Base-by-base conservation (phyloP, 2,888 invertebrate species). In the Drosophila rubida region DNA sequence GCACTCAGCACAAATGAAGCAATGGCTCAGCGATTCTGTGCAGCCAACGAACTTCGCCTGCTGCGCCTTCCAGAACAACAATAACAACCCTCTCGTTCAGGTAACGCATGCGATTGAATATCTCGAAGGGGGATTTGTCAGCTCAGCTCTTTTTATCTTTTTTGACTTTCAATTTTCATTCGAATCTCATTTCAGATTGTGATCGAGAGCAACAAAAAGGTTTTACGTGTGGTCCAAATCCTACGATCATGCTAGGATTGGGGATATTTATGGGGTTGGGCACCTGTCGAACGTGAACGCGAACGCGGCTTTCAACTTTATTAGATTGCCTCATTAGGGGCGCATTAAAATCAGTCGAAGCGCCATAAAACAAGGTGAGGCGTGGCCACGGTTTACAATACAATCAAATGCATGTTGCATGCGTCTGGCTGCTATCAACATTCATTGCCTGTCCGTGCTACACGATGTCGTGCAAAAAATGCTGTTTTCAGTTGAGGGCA, bases 181-280 rank as follows among this genome's bases (percentile, higher is more conserved):
- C n/a, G n/a, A 27, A 64, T 19, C 19, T 19, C 14, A 32, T 39
- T n/a, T n/a, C 7, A 14, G 62, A 68, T 72, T 54, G 9, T 16
- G 44, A 72, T 67, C 57, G 16, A 22, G 23, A 3, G 11, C 19
- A 35, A 55, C 39, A 69, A 50, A 60, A 60, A 50, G 25, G 35
- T 53, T 60, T 37, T 23, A 74, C 59, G 74, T 74, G 74, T 74
- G 74, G 74, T 75, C 74, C 57, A 53, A 50, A 62, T 74, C 44
- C 16, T 30, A 9, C 22, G 27, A 32, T 30, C 37, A 30, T n/a
- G 13, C 35, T 7, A 37, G 48, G 42, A 42, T n/a, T 55, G 11
- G 16, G n/a, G 4, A 25, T 35, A 13, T 50, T 4, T 32, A 16
- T 23, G 27, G 30, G 42, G 14, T n/a, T 6, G 30, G 64, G 44